Percentiles rank a stretch among this genome's conserved stretches.
phyloP scores from a whole-genome alignment of 2,113 vertebrate species.

The Peromyscus californicus region DNA sequence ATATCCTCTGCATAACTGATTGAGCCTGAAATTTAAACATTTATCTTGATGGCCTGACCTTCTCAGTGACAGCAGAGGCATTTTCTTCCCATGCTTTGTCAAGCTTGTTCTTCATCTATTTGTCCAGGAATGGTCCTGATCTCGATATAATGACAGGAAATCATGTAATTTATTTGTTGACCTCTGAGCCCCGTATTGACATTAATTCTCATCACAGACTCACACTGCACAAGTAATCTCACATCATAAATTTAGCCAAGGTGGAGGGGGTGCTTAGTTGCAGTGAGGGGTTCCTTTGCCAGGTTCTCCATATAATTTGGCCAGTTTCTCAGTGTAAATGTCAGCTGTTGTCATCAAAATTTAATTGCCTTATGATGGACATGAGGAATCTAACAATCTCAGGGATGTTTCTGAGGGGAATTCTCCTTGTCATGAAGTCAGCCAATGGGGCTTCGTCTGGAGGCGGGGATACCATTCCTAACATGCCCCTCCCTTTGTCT shows the following conservation, averaged over 20 bases:
- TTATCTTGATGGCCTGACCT: constrained; percentile 59
- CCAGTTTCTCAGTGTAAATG: constrained; percentile 38
- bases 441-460: not conserved
- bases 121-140: constrained; percentile 66
- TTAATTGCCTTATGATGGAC: not conserved
- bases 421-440: not conserved
- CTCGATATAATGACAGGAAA: constrained; percentile 68
- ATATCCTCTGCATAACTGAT: not conserved
- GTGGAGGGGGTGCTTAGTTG: not conserved
- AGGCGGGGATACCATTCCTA: not conserved
- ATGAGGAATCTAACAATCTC: not conserved
- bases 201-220: constrained; percentile 51
- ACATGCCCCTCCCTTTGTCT: not conserved
- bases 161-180: constrained; percentile 58
- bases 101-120: constrained; percentile 51
- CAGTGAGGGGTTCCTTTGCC: not conserved
- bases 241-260: not conserved
- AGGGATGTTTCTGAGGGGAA: not conserved
- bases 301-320: constrained; percentile 24
- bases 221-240: not conserved
- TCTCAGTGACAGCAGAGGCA: constrained; percentile 50
- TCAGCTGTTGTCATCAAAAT: constrained; percentile 7
- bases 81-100: constrained; percentile 71
- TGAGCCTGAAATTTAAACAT: constrained; percentile 49
- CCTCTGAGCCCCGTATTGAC: constrained; percentile 15